Conservation (phyloP, 2,888 invertebrate species). For the Meganola albula region DNA sequence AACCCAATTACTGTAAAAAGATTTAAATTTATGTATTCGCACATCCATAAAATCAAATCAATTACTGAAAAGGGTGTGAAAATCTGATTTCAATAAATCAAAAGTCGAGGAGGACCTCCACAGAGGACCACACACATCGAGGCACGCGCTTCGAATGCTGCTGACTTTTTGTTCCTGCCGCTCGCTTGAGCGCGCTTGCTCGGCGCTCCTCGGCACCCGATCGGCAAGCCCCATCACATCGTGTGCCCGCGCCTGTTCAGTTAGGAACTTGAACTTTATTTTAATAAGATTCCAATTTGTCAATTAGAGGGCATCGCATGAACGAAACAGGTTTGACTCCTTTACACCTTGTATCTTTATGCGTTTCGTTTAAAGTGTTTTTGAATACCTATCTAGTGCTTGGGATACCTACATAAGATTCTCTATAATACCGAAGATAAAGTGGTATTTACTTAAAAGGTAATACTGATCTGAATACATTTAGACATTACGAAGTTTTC, state of each 20-base stretch:
- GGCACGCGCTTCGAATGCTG: constrained; percentile 85
- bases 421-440: too few species aligned
- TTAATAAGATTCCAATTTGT: constrained; percentile 85
- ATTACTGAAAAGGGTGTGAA: constrained; percentile 60
- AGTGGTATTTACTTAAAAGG: too few species aligned
- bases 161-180: constrained; percentile 67
- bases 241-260: constrained; percentile 50
- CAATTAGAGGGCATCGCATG: constrained; percentile 80
- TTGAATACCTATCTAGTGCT: constrained; percentile 36
- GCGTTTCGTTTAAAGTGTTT: constrained; percentile 49
- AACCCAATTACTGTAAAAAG: too few species aligned
- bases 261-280: constrained; percentile 76
- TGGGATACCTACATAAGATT: neutral
- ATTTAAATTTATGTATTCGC: too few species aligned
- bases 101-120: constrained; percentile 68
- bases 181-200: constrained; percentile 52
- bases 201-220: constrained; percentile 63
- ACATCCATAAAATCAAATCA: constrained; percentile 30
- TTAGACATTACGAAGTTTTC: too few species aligned
- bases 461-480: too few species aligned
- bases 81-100: constrained; percentile 70
- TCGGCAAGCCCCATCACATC: constrained; percentile 55
- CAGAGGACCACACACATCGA: constrained; percentile 84
- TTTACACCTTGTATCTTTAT: constrained; percentile 64
- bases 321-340: constrained; percentile 70